Conservation (phyloP, 2,888 invertebrate genomes). For the Notodonta dromedarius region DNA sequence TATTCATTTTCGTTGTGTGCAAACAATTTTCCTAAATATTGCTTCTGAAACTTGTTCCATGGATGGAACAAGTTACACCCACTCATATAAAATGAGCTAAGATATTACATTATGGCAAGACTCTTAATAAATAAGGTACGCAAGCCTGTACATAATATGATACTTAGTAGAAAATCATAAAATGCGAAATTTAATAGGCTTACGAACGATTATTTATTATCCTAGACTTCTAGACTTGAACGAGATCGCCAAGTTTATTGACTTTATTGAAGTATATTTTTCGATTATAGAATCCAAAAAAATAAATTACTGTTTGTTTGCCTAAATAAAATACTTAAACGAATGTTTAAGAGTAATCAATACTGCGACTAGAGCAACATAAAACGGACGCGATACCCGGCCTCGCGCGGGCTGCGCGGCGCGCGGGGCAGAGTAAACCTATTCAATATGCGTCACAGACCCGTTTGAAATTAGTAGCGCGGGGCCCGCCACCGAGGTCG, state of each 20-base stretch:
- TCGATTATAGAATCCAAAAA: too few species aligned
- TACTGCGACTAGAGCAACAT: not conserved
- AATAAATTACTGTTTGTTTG: too few species aligned
- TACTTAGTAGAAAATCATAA: not conserved
- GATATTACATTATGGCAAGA: not conserved
- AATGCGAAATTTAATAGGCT: not conserved
- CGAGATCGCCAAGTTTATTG: too few species aligned
- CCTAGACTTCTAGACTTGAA: too few species aligned
- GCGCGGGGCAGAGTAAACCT: slow-evolving; percentile 8
- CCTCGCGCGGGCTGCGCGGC: slow-evolving; percentile 3
- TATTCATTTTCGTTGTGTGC: too few species aligned
- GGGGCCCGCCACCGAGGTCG: slow-evolving; percentile 21
- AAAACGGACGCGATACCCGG: slow-evolving; percentile 5
- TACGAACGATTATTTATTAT: not conserved
- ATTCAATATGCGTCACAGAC: slow-evolving; percentile 37
- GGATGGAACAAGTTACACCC: too few species aligned
- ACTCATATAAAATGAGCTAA: not conserved
- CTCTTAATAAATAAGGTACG: not conserved
- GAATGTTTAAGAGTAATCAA: not conserved
- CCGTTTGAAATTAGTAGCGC: slow-evolving; percentile 32
- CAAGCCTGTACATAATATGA: not conserved
- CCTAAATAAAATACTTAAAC: too few species aligned
- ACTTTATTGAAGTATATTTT: too few species aligned
- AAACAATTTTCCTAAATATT: too few species aligned
- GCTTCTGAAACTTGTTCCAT: too few species aligned